Conservation (phyloP, 2,888 invertebrate species). For the Lamellibrachia satsuma region DNA sequence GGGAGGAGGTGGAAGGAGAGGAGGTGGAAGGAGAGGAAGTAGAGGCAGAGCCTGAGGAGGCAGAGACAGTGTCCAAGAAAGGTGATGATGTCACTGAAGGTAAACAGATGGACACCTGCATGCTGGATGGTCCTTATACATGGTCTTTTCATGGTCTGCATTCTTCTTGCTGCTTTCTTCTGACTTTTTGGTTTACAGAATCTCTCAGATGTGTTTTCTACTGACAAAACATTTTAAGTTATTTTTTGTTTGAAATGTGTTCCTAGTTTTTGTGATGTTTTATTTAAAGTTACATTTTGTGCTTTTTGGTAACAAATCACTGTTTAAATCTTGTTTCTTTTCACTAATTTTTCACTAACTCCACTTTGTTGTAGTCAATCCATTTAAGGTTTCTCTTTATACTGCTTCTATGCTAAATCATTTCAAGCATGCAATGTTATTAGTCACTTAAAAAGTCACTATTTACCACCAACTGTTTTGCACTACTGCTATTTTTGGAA, state of each 20-base stretch:
- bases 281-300: not conserved
- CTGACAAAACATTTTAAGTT: not conserved
- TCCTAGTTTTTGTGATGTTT: not conserved
- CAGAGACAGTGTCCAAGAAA: slow-evolving; percentile 31
- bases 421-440: not conserved
- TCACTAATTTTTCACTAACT: not conserved
- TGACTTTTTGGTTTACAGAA: not conserved
- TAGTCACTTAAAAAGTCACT: not conserved
- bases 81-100: slow-evolving; percentile 23
- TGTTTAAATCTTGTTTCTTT: not conserved
- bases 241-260: not conserved
- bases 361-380: not conserved
- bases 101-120: not conserved
- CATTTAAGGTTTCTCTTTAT: not conserved
- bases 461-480: not conserved
- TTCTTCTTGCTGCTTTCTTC: not conserved
- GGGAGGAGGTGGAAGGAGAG: slow-evolving; percentile 27
- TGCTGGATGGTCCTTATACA: not conserved
- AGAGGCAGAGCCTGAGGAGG: slow-evolving; percentile 23
- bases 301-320: not conserved
- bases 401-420: not conserved
- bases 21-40: slow-evolving; percentile 27
- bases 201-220: not conserved
- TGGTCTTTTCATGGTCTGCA: not conserved
- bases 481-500: not conserved